Conservation (phyloP, 2,888 invertebrate genomes). For the Dryobotodes eremita region DNA sequence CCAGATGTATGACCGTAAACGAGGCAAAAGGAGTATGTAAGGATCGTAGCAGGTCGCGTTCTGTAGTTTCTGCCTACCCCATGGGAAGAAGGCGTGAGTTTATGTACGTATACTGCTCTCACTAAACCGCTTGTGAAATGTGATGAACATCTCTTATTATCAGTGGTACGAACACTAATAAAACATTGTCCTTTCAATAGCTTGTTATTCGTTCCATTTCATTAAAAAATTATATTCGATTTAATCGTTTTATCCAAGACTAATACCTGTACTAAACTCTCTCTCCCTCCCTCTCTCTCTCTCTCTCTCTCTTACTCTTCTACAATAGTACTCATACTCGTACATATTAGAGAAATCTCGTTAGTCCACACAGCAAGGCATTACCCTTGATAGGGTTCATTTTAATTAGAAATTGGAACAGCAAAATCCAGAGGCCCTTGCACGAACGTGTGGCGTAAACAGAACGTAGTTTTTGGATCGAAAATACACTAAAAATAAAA, state of each 20-base stretch:
- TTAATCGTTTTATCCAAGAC: background rate
- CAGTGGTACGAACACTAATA: background rate
- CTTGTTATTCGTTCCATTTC: background rate
- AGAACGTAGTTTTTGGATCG: background rate
- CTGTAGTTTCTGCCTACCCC: no score
- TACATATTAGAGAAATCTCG: conserved; percentile 27
- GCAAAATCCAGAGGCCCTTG: conserved; percentile 10
- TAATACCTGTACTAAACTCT: background rate
- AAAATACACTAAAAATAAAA: background rate
- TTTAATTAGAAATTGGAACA: conserved; percentile 41
- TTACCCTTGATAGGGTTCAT: background rate
- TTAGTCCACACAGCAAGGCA: conserved; percentile 4
- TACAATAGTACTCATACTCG: background rate
- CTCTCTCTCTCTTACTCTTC: no score
- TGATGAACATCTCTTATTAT: background rate
- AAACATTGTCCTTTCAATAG: background rate
- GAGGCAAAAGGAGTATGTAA: no score
- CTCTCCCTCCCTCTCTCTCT: background rate
- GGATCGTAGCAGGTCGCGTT: no score
- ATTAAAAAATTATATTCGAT: background rate
- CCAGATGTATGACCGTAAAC: no score
- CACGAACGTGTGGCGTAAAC: background rate
- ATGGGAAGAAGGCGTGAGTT: no score
- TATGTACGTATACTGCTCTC: background rate
- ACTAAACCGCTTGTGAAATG: background rate